Evolutionary conservation across 2,888 invertebrate species (phyloP), one percentile per base, ranked within the genome.

Genomic region (Lasioglossum figueresi): DNA sequence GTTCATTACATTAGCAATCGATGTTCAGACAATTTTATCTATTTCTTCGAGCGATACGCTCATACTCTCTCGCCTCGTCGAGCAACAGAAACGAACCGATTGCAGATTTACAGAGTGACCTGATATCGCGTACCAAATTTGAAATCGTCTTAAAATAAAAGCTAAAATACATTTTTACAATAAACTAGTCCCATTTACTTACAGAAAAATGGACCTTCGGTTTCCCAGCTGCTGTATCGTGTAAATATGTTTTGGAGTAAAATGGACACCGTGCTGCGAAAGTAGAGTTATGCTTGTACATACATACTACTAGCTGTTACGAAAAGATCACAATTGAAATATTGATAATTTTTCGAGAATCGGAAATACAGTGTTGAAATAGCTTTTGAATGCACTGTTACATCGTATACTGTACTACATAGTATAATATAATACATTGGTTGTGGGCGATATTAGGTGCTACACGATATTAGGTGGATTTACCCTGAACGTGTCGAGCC

Each of bases 1-100:
- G 34, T n/a, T 70, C 40, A n/a, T 70, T 70, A 70, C 40, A n/a
- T 70, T 70, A 70, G n/a, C 40, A 37, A 40, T 70, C 68, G 68
- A 40, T 70, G 37, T n/a, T 0, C 37, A n/a, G 68, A n/a, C 40
- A 70, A n/a, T 70, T 40, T 40, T 37, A 23, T 40, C 68, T 4
- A 19, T 70, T 70, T 37, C 68, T 70, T 70, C 40, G 12, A 40
- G 2, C 37, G n/a, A n/a, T 56, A 6, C n/a, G 1, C n/a, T 31
- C 31, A 0, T 6, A 1, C 68, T 12, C n/a, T 10, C 4, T 34
- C 19, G 10, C 23, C 19, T 66, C 6, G 34, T 34, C 19, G 19
- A 66, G 34, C 34, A 23, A 31, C 23, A 59, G 14, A 27, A 59
- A 14, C 27, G 3, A 27, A 27, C n/a, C 59, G 59, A 27, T 5